Base-by-base conservation (phyloP, 2,113 vertebrate species). In the Microcebus jonahi region DNA sequence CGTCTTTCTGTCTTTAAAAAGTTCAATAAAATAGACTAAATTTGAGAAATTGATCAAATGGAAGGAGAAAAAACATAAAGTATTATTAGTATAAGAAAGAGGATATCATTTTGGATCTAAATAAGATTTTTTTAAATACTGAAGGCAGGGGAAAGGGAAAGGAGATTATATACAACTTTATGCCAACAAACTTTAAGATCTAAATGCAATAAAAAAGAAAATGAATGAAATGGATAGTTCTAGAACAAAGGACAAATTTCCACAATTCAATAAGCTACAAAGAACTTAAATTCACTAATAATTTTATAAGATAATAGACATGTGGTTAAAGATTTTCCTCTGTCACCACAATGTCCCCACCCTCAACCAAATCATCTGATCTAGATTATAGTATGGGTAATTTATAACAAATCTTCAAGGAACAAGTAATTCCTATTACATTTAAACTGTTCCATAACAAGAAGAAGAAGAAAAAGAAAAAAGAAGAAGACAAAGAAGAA, bases 351-450 rank as follows among this genome's bases (percentile, higher is more conserved):
- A 13, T 18, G 2, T 4, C 8, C 13, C 53, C 50, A 31, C 5
- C 29, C 25, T 12, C 48, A 88, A 73, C 11, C 31, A 50, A 92
- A 90, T 5, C n/a, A 70, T 18, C 13, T 50, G 42, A 61, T n/a
- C 42, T n/a, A 21, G 2, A 63, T 80, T 81, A 85, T 0, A 87
- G 4, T 68, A 36, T 50, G 8, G 57, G 34, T 31, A 88, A 75
- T 81, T 50, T 83, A 94, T 76, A 94, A 92, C 15, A 94, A 79
- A 29, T 17, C 25, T 88, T 70, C 50, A 93, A 81, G 27, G 8
- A 89, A 73, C 27, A 83, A 21, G 45, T 68, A n/a, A 70, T 68
- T 68, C n/a, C 14, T 59, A 59, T 70, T 85, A 34, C 61, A 12
- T 92, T 83, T 92, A 45, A 88, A 63, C 17, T 79, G 15, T 57